Evolutionary conservation across 35 echinoderm and acorn worm species (phyloP).

Genomic region (Ptychodera flava): DNA sequence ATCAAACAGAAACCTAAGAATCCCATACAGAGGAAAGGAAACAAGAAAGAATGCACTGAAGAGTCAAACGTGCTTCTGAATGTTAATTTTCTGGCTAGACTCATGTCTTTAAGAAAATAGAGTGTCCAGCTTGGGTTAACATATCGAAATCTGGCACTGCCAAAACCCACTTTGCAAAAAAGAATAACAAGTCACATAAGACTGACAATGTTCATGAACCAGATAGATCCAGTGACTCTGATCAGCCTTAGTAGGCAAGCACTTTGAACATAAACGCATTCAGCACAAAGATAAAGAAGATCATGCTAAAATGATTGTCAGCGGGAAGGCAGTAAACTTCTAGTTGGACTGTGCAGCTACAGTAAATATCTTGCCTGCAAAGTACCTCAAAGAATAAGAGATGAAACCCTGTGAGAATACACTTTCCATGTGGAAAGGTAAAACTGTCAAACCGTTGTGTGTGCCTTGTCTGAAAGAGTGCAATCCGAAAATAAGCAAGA

Average conservation of each 20-base stretch:
- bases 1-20: neutral
- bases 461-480: neutral
- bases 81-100: slow-evolving; percentile 50
- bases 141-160: slow-evolving; percentile 7
- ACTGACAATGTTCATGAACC: neutral
- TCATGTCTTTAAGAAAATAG: slow-evolving; percentile 23
- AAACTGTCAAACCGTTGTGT: neutral
- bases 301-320: slow-evolving; percentile 7
- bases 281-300: neutral
- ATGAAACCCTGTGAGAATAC: neutral
- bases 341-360: slow-evolving; percentile 20
- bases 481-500: slow-evolving; percentile 22
- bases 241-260: slow-evolving; percentile 31
- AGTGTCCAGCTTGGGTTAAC: slow-evolving; percentile 41
- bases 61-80: slow-evolving; percentile 2
- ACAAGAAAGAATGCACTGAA: neutral
- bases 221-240: neutral
- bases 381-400: too few relatives aligned
- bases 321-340: slow-evolving; percentile 5
- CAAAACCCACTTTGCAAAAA: slow-evolving; percentile 24
- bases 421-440: slow-evolving; percentile 11
- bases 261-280: neutral
- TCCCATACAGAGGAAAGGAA: neutral
- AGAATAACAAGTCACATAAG: neutral
- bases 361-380: slow-evolving; percentile 30